A percentile compares a stretch with the other conserved stretches of the same genome.
phyloP scores from a whole-genome alignment of 2,888 invertebrate genomes.

The Eledone cirrhosa region DNA sequence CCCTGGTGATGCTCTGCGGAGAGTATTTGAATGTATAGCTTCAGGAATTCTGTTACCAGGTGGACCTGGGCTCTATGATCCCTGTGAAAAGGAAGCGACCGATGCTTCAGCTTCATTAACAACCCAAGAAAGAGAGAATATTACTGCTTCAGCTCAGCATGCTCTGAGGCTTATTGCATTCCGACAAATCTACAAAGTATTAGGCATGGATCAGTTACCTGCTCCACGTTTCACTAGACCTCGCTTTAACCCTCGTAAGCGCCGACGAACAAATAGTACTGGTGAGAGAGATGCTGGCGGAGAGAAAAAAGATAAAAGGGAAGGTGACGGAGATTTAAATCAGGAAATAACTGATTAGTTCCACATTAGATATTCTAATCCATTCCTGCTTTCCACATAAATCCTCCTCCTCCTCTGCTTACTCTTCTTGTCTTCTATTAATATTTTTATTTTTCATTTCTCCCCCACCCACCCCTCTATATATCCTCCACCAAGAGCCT shows the following conservation, averaged over 20 bases:
- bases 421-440: too few species aligned
- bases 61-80: conserved; percentile 93
- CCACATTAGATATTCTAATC: too few species aligned
- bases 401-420: too few species aligned
- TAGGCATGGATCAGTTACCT: conserved; percentile 73
- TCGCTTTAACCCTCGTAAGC: conserved; percentile 68
- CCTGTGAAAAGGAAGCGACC: conserved; percentile 93
- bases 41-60: conserved; percentile 85
- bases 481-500: too few species aligned
- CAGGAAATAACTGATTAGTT: too few species aligned
- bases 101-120: conserved; percentile 89
- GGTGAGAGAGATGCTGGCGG: conserved; percentile 53
- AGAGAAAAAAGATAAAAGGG: too few species aligned
- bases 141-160: conserved; percentile 94
- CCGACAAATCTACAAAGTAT: conserved; percentile 94
- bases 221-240: conserved; percentile 51
- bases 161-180: conserved; percentile 94
- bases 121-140: conserved; percentile 92
- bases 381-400: too few species aligned
- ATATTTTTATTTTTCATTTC: too few species aligned
- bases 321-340: too few species aligned
- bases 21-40: conserved; percentile 94
- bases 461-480: too few species aligned
- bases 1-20: conserved; percentile 92
- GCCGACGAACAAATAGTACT: conserved; percentile 85